These are phyloP conservation scores for Neogobius melanostomus DNA, from an alignment of 2,113 vertebrate genomes.

Conservation along the genomic window DNA sequence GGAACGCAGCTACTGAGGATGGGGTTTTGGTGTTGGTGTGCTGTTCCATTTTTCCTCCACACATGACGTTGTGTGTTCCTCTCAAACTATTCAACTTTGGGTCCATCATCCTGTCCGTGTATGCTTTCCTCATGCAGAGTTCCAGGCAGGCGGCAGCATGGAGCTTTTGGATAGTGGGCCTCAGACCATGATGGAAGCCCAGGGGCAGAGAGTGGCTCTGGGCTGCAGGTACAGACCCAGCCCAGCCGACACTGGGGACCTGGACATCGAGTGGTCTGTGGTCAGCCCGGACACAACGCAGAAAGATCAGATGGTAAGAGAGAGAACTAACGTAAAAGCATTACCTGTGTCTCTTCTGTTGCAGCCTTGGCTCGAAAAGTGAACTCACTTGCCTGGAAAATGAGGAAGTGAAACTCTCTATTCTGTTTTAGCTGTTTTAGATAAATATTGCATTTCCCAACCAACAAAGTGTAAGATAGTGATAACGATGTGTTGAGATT, in stretches of 20 bases:
- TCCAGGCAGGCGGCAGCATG: constrained; percentile 41
- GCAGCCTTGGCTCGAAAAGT: no score
- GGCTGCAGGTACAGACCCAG: constrained; percentile 80
- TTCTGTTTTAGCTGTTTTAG: no score
- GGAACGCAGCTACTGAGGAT: no score
- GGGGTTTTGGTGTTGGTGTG: no score
- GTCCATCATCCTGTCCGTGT: neutral
- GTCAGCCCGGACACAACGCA: constrained; percentile 79
- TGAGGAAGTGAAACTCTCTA: no score
- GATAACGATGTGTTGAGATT: no score
- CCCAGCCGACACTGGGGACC: constrained; percentile 78
- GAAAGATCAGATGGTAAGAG: constrained; percentile 75
- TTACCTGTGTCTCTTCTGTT: no score
- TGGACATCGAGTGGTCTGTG: constrained; percentile 86
- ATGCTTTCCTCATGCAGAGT: constrained; percentile 21
- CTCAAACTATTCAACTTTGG: neutral
- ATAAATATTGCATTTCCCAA: no score
- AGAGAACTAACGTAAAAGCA: neutral
- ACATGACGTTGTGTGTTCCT: no score
- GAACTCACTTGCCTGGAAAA: no score
- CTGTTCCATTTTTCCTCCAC: neutral
- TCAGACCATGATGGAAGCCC: constrained; percentile 77
- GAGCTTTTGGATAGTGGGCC: constrained; percentile 62
- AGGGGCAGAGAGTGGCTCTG: constrained; percentile 79
- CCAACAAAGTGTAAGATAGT: no score